These are phyloP conservation scores for Frieseomelitta varia DNA, from an alignment of 1,140 invertebrate species.

Conservation along the genomic window DNA sequence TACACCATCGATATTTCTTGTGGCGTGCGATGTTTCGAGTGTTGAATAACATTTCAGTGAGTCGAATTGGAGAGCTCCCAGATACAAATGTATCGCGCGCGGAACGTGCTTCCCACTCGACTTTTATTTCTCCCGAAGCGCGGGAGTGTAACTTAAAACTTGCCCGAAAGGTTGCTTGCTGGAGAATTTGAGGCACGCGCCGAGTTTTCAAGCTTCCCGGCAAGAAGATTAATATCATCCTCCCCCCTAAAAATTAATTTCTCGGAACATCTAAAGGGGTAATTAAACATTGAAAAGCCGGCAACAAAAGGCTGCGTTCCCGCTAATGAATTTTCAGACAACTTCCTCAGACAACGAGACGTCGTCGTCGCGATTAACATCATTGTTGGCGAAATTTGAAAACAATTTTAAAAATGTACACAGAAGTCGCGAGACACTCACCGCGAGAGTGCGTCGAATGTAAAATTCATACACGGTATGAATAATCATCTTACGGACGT, in stretches of 20 bases:
- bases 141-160: neutral
- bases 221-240: neutral
- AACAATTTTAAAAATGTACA: too few relatives aligned
- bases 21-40: neutral
- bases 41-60: slow-evolving; percentile 14
- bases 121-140: neutral
- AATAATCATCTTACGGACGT: too few relatives aligned
- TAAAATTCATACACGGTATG: too few relatives aligned
- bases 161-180: neutral
- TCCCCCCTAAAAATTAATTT: neutral
- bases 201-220: neutral
- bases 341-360: too few relatives aligned
- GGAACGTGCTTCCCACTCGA: neutral
- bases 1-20: neutral
- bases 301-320: neutral
- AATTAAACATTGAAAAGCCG: neutral
- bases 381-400: too few relatives aligned
- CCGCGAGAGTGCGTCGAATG: too few relatives aligned
- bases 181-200: neutral
- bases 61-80: neutral
- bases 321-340: neutral
- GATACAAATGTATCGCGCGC: slow-evolving; percentile 2
- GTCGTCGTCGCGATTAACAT: too few relatives aligned
- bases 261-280: neutral
- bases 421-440: too few relatives aligned